Evolutionary conservation across 2,888 invertebrate genomes (phyloP).

Genomic region (Magallana nippona): DNA sequence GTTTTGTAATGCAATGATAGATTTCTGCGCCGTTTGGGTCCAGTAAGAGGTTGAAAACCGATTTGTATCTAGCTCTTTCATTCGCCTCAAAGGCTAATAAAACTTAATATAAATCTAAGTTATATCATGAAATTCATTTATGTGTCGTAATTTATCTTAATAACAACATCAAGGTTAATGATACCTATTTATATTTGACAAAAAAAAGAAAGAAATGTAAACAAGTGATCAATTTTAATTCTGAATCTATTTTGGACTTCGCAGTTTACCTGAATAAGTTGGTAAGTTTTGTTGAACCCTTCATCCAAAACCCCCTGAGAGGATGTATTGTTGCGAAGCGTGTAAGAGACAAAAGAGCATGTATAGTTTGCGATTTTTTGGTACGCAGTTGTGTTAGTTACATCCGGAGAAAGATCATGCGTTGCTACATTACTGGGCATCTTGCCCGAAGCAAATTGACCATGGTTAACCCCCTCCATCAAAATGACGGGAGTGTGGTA

Average conservation of each 20-base stretch:
- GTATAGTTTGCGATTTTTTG: conserved; percentile 58
- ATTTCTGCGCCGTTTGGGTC: conserved; percentile 28
- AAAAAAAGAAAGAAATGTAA: neutral
- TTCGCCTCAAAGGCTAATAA: conserved; percentile 24
- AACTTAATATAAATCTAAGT: neutral
- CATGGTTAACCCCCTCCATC: conserved; percentile 64
- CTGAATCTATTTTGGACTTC: neutral
- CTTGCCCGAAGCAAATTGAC: conserved; percentile 66
- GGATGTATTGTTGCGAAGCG: neutral
- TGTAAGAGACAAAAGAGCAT: conserved; percentile 56
- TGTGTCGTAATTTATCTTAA: neutral
- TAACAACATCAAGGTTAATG: no score
- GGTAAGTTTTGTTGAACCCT: conserved; percentile 33
- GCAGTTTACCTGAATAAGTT: conserved; percentile 35
- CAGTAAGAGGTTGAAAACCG: conserved; percentile 7
- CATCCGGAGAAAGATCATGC: conserved; percentile 63
- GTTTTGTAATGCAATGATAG: neutral
- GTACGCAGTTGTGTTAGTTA: conserved; percentile 58
- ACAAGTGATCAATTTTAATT: neutral
- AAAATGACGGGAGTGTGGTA: conserved; percentile 65
- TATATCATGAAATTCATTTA: neutral
- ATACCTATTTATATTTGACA: no score
- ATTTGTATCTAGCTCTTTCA: conserved; percentile 18
- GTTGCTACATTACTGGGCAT: conserved; percentile 62
- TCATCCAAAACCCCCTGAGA: conserved; percentile 33